Evolutionary conservation across 2,888 invertebrate genomes (phyloP).

Genomic region (Tanypteryx hageni): DNA sequence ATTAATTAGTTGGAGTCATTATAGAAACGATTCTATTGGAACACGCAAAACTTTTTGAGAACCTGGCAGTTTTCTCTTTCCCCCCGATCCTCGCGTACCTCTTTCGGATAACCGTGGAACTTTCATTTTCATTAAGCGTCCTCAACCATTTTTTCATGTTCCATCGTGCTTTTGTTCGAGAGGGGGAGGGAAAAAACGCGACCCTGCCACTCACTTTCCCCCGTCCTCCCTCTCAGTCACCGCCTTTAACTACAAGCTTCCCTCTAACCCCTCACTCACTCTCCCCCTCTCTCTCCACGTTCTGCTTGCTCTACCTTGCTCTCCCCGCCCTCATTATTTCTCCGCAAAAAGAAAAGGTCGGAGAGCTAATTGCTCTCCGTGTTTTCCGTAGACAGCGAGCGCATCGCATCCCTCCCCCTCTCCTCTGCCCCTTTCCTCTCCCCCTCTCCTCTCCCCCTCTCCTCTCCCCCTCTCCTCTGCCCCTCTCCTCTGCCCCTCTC

Average conservation of each 20-base stretch:
- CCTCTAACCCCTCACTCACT: neutral
- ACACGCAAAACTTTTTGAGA: no score
- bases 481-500: neutral
- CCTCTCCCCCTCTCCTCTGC: neutral
- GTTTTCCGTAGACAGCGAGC: neutral
- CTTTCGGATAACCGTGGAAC: neutral
- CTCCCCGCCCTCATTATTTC: slow-evolving; percentile 17
- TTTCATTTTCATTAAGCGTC: neutral
- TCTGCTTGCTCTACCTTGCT: neutral
- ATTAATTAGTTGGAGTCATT: no score
- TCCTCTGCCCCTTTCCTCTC: neutral
- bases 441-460: neutral
- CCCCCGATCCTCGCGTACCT: no score
- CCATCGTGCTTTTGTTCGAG: neutral
- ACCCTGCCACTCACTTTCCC: neutral
- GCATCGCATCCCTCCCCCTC: neutral
- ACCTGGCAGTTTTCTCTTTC: no score
- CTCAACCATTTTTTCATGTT: neutral
- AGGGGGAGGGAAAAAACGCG: neutral
- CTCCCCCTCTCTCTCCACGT: neutral
- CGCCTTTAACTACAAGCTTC: neutral
- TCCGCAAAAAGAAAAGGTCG: neutral
- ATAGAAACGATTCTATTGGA: no score
- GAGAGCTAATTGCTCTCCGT: slow-evolving; percentile 18
- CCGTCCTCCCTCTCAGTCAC: neutral